Evolutionary conservation across 2,113 vertebrate genomes (phyloP).

Genomic region (Sisor rabdophorus): DNA sequence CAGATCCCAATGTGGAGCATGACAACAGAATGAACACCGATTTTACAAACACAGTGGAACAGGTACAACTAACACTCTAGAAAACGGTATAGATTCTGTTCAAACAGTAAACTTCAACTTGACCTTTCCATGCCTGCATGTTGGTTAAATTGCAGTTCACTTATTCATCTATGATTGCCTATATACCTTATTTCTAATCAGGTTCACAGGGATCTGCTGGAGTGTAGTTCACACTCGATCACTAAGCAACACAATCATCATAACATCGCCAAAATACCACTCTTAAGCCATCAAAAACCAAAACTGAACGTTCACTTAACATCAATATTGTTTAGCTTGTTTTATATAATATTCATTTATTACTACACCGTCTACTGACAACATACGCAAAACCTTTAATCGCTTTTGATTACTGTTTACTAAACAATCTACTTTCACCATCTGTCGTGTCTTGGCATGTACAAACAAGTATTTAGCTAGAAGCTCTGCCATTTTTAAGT

Average conservation of each 20-base stretch:
- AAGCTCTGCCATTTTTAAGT: background rate
- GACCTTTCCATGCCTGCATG: too few relatives aligned
- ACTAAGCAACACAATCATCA: background rate
- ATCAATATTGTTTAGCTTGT: background rate
- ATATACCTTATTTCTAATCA: too few relatives aligned
- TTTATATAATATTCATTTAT: background rate
- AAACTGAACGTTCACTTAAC: background rate
- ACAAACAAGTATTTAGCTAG: background rate
- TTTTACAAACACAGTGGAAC: conserved; percentile 27
- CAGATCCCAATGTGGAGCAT: background rate
- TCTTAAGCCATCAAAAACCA: background rate
- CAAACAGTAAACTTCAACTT: background rate
- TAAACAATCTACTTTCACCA: background rate
- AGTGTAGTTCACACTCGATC: background rate
- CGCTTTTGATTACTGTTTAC: conserved; percentile 30
- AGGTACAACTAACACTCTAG: conserved; percentile 15
- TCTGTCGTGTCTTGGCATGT: conserved; percentile 6
- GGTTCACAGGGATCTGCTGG: too few relatives aligned
- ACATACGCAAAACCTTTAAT: conserved; percentile 4
- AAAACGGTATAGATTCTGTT: background rate
- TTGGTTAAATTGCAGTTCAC: too few relatives aligned
- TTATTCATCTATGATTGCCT: too few relatives aligned
- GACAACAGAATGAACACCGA: conserved; percentile 45
- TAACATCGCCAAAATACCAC: background rate
- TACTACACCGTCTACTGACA: conserved; percentile 17